Conservation (phyloP, 2,888 invertebrate genomes). For the Acrocyrtus sp. region DNA sequence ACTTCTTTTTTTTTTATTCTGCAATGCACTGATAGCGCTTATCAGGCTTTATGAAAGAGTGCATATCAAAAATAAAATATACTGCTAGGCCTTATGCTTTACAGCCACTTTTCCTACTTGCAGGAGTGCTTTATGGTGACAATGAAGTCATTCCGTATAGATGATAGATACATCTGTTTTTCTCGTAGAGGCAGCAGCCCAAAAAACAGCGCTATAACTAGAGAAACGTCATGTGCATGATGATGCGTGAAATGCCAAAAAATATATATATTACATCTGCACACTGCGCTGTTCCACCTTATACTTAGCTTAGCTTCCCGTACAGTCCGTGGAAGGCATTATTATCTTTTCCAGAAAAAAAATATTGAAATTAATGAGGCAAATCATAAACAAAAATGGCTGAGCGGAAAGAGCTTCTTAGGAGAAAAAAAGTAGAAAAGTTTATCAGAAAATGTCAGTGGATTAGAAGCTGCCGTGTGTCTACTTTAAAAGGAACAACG, state of each 20-base stretch:
- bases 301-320: not conserved
- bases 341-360: constrained; percentile 2
- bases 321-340: not conserved
- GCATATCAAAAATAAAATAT: too few relatives aligned
- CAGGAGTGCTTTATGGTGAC: too few relatives aligned
- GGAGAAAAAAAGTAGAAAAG: not conserved
- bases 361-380: constrained; percentile 28
- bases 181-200: too few relatives aligned
- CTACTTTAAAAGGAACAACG: too few relatives aligned
- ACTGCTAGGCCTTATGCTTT: too few relatives aligned
- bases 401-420: not conserved
- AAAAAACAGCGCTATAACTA: too few relatives aligned
- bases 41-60: too few relatives aligned
- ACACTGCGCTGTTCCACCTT: not conserved
- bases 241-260: constrained; percentile 51
- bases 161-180: too few relatives aligned
- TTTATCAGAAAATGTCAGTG: constrained; percentile 14
- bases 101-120: too few relatives aligned
- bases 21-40: constrained; percentile 33
- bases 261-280: constrained; percentile 11
- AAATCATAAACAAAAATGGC: constrained; percentile 21
- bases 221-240: constrained; percentile 29
- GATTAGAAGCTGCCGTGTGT: not conserved
- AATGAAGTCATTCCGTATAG: too few relatives aligned
- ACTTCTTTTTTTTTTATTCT: constrained; percentile 6